Evolutionary conservation across 2,888 invertebrate genomes (phyloP).

Genomic region (Ophraella communa): DNA sequence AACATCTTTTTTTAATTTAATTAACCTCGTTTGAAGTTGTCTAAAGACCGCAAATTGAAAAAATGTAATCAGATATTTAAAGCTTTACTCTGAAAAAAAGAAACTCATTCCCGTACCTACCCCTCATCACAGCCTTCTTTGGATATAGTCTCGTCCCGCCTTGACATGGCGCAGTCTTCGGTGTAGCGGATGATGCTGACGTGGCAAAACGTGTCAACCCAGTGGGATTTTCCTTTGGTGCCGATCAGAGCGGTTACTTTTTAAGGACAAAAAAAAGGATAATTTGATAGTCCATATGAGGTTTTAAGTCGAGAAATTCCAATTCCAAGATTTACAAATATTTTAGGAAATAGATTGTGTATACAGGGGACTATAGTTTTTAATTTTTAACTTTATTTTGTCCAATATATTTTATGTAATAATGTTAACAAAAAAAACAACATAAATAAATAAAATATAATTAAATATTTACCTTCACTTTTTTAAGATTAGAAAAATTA

Average conservation of each 20-base stretch:
- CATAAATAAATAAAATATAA: no score
- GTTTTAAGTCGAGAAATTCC: conserved; percentile 2
- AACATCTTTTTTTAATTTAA: not conserved
- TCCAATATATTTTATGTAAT: no score
- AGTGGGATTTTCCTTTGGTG: conserved; percentile 10
- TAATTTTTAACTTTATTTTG: no score
- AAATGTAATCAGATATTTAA: not conserved
- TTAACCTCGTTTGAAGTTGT: not conserved
- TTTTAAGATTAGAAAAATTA: no score
- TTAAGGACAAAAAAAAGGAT: not conserved
- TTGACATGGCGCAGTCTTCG: conserved; percentile 7
- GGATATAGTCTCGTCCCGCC: not conserved
- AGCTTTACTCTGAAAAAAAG: not conserved
- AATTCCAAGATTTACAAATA: not conserved
- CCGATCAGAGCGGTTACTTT: conserved; percentile 5
- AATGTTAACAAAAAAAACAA: no score
- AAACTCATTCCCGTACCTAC: not conserved
- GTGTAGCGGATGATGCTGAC: conserved; percentile 27
- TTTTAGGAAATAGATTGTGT: not conserved
- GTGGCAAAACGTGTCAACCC: conserved; percentile 34
- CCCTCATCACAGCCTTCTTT: not conserved
- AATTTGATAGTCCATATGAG: conserved; percentile 7
- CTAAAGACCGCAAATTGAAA: not conserved
- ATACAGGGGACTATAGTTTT: not conserved
- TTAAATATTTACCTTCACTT: no score